Percentiles rank a stretch among this genome's conserved stretches.
Conservation (phyloP, 2,113 vertebrate genomes). For the Strix uralensis region DNA sequence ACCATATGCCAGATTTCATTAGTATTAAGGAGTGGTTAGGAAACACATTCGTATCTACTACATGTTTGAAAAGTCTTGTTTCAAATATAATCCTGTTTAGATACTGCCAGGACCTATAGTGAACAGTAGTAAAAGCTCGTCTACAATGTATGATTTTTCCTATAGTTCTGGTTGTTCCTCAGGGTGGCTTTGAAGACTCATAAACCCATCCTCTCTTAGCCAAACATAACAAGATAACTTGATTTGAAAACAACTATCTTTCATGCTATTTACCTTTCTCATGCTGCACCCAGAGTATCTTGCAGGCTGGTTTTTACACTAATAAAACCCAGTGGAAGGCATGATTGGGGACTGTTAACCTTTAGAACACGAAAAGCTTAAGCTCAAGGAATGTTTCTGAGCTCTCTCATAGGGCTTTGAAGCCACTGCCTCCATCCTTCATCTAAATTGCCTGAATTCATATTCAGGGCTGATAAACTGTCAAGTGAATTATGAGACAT, state of each 20-base stretch:
- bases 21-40: not conserved
- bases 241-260: constrained; percentile 9
- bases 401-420: not conserved
- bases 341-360: constrained; percentile 50
- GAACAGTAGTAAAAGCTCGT: not conserved
- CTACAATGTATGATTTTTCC: not conserved
- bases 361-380: constrained; percentile 54
- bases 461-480: constrained; percentile 66
- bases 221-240: not conserved
- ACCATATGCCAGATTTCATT: not conserved
- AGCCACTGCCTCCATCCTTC: constrained; percentile 55
- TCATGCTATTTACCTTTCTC: constrained; percentile 43
- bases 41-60: not conserved
- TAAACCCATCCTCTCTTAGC: not conserved
- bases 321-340: constrained; percentile 46
- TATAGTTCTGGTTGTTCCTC: not conserved
- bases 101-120: not conserved
- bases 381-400: constrained; percentile 36
- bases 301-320: not conserved
- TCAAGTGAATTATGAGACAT: constrained; percentile 53
- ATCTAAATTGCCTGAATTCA: constrained; percentile 60
- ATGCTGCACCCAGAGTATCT: not conserved
- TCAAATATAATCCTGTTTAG: not conserved
- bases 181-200: not conserved
- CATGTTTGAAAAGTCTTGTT: not conserved